Evolutionary conservation across 2,797 vertebrate genomes (phyloP).

Genomic region (Furcifer pardalis): DNA sequence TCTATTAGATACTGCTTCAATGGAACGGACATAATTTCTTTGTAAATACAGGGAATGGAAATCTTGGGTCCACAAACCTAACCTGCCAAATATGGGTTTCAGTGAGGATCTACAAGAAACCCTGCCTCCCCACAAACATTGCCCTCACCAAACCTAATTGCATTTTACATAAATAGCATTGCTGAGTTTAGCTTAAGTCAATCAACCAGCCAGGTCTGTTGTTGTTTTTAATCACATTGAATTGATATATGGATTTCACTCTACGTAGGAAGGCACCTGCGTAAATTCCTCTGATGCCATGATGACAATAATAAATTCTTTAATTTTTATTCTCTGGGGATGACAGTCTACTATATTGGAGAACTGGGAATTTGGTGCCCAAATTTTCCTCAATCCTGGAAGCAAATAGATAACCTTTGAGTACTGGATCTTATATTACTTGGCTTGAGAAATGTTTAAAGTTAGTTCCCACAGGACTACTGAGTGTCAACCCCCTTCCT

Average conservation of each 20-base stretch:
- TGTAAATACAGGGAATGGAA: too few relatives aligned
- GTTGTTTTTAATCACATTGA: not conserved
- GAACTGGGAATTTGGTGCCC: slow-evolving; percentile 44
- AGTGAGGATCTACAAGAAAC: too few relatives aligned
- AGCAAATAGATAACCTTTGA: slow-evolving; percentile 51
- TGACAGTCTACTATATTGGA: slow-evolving; percentile 56
- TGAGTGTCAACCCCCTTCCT: slow-evolving; percentile 44
- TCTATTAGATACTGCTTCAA: not conserved
- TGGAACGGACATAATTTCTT: not conserved
- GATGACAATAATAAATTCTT: slow-evolving; percentile 53
- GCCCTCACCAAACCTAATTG: too few relatives aligned
- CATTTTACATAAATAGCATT: slow-evolving; percentile 3
- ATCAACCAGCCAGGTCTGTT: not conserved
- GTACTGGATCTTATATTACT: slow-evolving; percentile 42
- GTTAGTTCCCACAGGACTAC: slow-evolving; percentile 49
- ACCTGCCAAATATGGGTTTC: too few relatives aligned
- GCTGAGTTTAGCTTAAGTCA: not conserved
- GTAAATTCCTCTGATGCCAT: slow-evolving; percentile 25
- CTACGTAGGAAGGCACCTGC: slow-evolving; percentile 26
- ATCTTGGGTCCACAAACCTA: too few relatives aligned
- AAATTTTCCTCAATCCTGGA: slow-evolving; percentile 22
- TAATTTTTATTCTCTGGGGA: slow-evolving; percentile 64
- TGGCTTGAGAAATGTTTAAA: slow-evolving; percentile 43
- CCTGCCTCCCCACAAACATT: too few relatives aligned
- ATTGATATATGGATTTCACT: not conserved